A percentile compares a stretch with the other conserved stretches of the same genome.
Conservation (phyloP, 2,113 vertebrate genomes). For the Turnix velox region DNA sequence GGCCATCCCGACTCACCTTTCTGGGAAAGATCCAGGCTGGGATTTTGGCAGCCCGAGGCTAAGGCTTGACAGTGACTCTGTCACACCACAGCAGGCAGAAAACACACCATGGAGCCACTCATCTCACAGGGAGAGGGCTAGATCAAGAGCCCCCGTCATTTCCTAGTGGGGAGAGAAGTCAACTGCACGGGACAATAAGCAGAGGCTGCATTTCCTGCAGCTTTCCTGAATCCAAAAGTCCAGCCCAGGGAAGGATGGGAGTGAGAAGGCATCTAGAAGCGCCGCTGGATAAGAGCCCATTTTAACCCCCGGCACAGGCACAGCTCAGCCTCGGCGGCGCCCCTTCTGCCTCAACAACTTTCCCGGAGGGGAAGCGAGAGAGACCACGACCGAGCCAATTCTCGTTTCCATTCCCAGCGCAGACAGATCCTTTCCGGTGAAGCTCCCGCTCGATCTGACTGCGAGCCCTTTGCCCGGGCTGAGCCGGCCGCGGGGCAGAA, state of each 20-base stretch:
- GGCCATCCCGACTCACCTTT: not conserved
- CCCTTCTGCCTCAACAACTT: not conserved
- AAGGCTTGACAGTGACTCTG: slow-evolving; percentile 23
- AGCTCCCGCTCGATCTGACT: not conserved
- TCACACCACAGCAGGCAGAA: slow-evolving; percentile 15
- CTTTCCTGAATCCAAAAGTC: not conserved
- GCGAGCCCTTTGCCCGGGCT: not conserved
- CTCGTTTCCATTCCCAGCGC: not conserved
- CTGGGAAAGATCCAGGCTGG: slow-evolving; percentile 44
- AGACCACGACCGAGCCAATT: not conserved
- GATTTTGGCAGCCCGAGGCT: slow-evolving; percentile 38
- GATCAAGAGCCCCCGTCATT: not conserved
- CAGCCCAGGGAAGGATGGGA: not conserved
- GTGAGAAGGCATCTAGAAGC: not conserved
- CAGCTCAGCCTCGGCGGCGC: not conserved
- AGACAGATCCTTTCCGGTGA: not conserved
- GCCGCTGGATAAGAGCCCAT: not conserved
- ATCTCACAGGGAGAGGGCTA: not conserved
- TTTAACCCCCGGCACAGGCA: not conserved
- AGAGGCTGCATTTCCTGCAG: not conserved
- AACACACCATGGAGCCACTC: not conserved
- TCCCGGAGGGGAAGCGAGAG: not conserved
- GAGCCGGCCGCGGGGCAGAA: not conserved
- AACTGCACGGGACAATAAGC: not conserved
- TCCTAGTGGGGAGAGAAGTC: not conserved